A percentile compares a stretch with the other conserved stretches of the same genome.
Conservation (phyloP, 2,797 vertebrate genomes). For the Squalus acanthias region DNA sequence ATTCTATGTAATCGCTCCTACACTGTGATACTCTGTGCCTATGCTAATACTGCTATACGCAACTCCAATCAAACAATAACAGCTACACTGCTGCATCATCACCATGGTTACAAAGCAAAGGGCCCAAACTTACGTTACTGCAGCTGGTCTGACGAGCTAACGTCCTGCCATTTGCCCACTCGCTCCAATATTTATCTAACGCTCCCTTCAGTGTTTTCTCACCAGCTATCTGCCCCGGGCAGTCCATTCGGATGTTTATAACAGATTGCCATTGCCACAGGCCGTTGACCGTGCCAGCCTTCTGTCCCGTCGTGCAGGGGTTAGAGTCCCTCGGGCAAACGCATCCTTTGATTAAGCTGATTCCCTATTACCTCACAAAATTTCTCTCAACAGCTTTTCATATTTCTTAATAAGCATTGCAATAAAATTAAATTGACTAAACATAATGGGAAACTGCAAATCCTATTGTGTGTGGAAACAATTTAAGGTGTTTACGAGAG, state of each 20-base stretch:
- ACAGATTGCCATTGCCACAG: not conserved
- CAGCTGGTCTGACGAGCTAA: not conserved
- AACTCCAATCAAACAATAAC: not conserved
- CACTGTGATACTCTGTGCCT: not conserved
- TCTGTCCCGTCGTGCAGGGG: not conserved
- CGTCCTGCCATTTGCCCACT: not conserved
- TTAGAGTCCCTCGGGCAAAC: not conserved
- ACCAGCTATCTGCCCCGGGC: no score
- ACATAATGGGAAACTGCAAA: not conserved
- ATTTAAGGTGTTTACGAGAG: not conserved
- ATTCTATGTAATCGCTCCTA: not conserved
- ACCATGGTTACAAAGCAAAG: not conserved
- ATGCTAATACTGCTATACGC: not conserved
- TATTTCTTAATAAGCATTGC: not conserved
- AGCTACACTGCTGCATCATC: not conserved
- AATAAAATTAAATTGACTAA: not conserved
- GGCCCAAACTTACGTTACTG: not conserved
- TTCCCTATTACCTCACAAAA: not conserved
- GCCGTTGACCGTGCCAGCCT: not conserved
- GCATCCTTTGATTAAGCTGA: not conserved
- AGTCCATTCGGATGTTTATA: not conserved
- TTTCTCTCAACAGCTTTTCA: not conserved
- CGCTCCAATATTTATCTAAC: not conserved
- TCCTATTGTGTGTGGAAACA: not conserved
- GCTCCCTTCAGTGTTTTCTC: not conserved